These are phyloP conservation scores for Holothuria scabra DNA, from an alignment of 53 echinoderm and acorn worm genomes.

Conservation along the genomic window DNA sequence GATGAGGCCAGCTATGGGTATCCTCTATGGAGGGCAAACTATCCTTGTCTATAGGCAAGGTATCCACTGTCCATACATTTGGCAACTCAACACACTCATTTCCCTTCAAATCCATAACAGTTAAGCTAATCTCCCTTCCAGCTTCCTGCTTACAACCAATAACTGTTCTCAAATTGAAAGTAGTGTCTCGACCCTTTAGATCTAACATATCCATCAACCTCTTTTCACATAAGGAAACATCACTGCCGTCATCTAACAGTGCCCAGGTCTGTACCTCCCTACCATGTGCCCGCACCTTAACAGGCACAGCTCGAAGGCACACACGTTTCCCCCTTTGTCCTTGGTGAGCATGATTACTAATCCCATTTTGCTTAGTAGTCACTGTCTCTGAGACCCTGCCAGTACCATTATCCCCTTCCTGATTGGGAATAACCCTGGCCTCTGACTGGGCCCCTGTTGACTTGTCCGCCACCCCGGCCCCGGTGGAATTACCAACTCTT, in stretches of 20 bases:
- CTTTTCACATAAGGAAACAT: slow-evolving; percentile 36
- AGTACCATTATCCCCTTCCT: too few species aligned
- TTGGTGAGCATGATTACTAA: too few species aligned
- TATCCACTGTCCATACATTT: slow-evolving; percentile 52
- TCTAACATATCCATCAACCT: slow-evolving; percentile 5
- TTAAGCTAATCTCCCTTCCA: neutral
- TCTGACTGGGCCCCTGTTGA: too few species aligned
- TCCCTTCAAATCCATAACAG: neutral
- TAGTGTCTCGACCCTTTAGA: neutral
- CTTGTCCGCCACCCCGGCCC: slow-evolving; percentile 7
- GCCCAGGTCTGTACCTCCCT: slow-evolving; percentile 24
- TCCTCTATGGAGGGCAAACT: slow-evolving; percentile 39
- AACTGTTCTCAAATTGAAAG: slow-evolving; percentile 12
- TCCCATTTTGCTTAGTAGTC: too few species aligned
- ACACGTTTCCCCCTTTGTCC: neutral
- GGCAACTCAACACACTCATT: slow-evolving; percentile 1
- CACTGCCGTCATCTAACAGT: slow-evolving; percentile 36
- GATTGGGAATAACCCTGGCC: too few species aligned
- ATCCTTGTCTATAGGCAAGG: slow-evolving; percentile 38
- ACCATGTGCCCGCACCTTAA: slow-evolving; percentile 5
- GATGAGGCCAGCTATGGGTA: slow-evolving; percentile 43
- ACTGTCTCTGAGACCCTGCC: too few species aligned
- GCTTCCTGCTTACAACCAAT: neutral
- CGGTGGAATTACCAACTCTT: neutral
- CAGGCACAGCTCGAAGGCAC: neutral